phyloP scores from a whole-genome alignment of 1,140 invertebrate species.

The Lucilia sericata region DNA sequence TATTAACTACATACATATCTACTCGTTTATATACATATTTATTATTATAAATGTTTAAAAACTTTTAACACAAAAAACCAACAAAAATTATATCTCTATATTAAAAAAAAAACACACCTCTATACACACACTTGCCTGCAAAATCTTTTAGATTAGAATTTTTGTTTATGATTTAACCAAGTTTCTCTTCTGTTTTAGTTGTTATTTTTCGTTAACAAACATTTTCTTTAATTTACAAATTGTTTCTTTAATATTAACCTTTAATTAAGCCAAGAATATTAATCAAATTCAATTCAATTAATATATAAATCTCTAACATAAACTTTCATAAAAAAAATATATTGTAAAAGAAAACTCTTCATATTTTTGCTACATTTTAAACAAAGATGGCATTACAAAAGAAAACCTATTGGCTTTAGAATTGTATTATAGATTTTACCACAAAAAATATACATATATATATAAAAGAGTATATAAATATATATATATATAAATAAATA shows the following conservation, averaged over 20 bases:
- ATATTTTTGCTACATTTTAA: not conserved
- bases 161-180: constrained; percentile 16
- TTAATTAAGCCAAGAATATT: not conserved
- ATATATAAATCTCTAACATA: not conserved
- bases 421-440: not conserved
- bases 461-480: not conserved
- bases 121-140: constrained; percentile 28
- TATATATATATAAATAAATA: constrained; percentile 8
- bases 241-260: not conserved
- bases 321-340: not conserved
- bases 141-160: constrained; percentile 22
- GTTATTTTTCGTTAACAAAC: not conserved
- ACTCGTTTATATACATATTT: not conserved
- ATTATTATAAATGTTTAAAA: constrained; percentile 6
- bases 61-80: not conserved
- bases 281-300: too few relatives aligned
- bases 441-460: not conserved
- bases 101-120: not conserved
- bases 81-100: not conserved
- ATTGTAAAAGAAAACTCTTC: not conserved
- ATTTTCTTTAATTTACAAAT: not conserved
- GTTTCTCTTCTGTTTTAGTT: not conserved
- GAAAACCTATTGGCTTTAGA: not conserved
- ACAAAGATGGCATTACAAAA: not conserved
- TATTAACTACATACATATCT: not conserved